Conservation (phyloP, 2,797 vertebrate species). For the Danio tinwini region DNA sequence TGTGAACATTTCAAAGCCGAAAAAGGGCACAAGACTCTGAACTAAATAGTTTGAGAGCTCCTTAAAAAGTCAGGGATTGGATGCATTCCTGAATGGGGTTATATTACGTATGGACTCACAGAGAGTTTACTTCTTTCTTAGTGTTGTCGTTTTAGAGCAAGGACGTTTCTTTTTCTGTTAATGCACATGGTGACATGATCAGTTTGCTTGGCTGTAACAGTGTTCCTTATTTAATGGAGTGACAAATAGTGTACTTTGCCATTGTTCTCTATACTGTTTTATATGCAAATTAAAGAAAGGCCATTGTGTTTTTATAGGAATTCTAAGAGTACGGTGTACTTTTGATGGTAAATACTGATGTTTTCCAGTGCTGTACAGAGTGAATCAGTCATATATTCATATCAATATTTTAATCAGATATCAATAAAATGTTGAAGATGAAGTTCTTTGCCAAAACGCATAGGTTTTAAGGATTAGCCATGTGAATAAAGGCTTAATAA, state of each 20-base stretch:
- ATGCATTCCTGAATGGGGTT: constrained; percentile 54
- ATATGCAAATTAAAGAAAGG: not conserved
- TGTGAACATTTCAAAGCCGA: constrained; percentile 70
- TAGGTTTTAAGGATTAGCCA: too few relatives aligned
- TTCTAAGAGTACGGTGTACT: not conserved
- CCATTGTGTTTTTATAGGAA: not conserved
- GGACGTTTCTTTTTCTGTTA: not conserved
- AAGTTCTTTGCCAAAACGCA: too few relatives aligned
- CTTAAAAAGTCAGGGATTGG: constrained; percentile 67
- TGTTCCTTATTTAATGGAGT: not conserved
- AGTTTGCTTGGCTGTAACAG: too few relatives aligned
- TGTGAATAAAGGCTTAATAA: too few relatives aligned
- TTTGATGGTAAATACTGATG: not conserved
- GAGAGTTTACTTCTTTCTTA: not conserved
- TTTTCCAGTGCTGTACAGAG: not conserved
- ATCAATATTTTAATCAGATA: too few relatives aligned
- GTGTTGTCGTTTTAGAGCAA: not conserved
- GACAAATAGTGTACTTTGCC: not conserved
- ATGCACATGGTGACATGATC: not conserved
- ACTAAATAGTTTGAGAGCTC: constrained; percentile 64
- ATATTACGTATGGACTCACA: constrained; percentile 32
- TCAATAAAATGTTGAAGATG: too few relatives aligned
- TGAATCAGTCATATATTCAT: too few relatives aligned
- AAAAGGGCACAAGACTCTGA: constrained; percentile 73
- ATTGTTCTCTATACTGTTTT: not conserved